phyloP scores from a whole-genome alignment of 2,888 invertebrate species.

The Melanostoma scalare region DNA sequence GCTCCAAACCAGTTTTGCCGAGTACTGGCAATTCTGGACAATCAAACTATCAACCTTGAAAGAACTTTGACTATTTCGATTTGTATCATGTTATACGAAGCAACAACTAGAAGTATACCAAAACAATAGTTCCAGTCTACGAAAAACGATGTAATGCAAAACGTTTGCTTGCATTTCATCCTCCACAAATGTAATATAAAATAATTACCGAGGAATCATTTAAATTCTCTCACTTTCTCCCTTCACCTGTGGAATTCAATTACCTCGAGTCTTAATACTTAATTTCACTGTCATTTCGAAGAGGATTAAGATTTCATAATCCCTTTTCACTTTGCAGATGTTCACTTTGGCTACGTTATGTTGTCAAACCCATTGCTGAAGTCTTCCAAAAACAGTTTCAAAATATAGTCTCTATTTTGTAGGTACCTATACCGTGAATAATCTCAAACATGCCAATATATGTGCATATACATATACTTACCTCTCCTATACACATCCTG shows the following conservation, averaged over 20 bases:
- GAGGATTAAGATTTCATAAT: constrained; percentile 69
- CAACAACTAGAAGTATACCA: too few relatives aligned
- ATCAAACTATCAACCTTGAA: too few relatives aligned
- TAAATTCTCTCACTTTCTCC: neutral
- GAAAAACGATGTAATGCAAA: too few relatives aligned
- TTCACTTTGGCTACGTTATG: constrained; percentile 33
- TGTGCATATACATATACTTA: constrained; percentile 25
- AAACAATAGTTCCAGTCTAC: too few relatives aligned
- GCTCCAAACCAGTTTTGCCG: too few relatives aligned
- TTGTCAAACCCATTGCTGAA: constrained; percentile 55
- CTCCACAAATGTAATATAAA: too few relatives aligned
- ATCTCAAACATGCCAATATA: constrained; percentile 45
- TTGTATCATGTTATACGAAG: too few relatives aligned
- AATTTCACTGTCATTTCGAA: constrained; percentile 62
- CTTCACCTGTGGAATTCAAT: constrained; percentile 67
- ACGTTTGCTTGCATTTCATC: too few relatives aligned
- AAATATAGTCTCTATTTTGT: constrained; percentile 22
- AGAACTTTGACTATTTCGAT: too few relatives aligned
- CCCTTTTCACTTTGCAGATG: constrained; percentile 70
- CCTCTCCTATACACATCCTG: neutral
- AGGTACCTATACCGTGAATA: constrained; percentile 21
- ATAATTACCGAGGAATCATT: too few relatives aligned
- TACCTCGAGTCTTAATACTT: constrained; percentile 52
- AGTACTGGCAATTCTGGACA: too few relatives aligned
- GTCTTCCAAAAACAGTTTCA: constrained; percentile 38